Conservation (phyloP, 1,140 invertebrate genomes). For the Zaprionus davidi region DNA sequence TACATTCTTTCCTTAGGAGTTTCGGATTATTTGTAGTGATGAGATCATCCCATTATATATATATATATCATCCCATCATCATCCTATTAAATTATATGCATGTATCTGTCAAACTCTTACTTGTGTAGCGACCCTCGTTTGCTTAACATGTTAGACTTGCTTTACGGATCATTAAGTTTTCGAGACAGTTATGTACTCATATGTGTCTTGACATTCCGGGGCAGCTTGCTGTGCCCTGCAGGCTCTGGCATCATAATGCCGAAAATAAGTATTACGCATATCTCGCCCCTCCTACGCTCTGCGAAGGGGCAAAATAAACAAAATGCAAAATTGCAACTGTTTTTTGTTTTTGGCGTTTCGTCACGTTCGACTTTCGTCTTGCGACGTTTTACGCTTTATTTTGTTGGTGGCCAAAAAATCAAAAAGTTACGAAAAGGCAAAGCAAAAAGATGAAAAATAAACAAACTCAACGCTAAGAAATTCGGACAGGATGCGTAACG, state of each 20-base stretch:
- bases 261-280: slow-evolving; percentile 74
- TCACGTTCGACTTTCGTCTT: slow-evolving; percentile 52
- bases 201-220: neutral
- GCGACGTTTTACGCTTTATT: neutral
- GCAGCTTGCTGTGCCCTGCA: neutral
- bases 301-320: slow-evolving; percentile 59
- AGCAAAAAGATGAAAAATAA: slow-evolving; percentile 42
- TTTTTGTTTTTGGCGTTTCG: slow-evolving; percentile 52
- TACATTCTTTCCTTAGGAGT: too few relatives aligned
- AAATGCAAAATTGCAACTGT: slow-evolving; percentile 59
- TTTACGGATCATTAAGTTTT: slow-evolving; percentile 58
- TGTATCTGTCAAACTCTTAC: too few relatives aligned
- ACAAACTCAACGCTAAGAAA: slow-evolving; percentile 33
- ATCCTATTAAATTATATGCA: too few relatives aligned
- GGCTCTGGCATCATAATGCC: slow-evolving; percentile 59
- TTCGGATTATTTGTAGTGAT: too few relatives aligned
- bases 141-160: slow-evolving; percentile 46
- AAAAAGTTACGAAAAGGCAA: slow-evolving; percentile 47
- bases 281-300: slow-evolving; percentile 31
- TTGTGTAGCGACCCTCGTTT: neutral
- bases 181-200: slow-evolving; percentile 3
- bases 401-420: slow-evolving; percentile 28
- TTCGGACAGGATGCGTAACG: slow-evolving; percentile 49
- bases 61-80: too few relatives aligned
- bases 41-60: too few relatives aligned